These are phyloP conservation scores for Cataglyphis livida DNA, from an alignment of 2,888 invertebrate genomes.

Conservation along the genomic window DNA sequence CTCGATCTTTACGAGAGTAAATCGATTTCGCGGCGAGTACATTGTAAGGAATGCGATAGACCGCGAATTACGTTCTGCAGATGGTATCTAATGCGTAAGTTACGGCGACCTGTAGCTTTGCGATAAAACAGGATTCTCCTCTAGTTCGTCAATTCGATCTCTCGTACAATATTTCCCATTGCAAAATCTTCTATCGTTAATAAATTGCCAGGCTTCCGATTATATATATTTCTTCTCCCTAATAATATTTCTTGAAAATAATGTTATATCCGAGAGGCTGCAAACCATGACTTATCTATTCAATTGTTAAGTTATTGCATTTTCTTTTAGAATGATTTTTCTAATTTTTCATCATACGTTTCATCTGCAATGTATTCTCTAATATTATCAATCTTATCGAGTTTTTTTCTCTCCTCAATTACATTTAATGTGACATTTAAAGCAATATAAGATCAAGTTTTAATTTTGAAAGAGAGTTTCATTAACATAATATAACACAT, in stretches of 20 bases:
- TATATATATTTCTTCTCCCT: background rate
- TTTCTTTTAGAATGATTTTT: background rate
- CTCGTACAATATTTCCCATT: background rate
- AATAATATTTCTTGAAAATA: slow-evolving; percentile 10
- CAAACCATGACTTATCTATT: background rate
- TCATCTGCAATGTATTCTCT: background rate
- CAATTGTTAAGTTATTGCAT: background rate
- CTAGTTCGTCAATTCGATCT: slow-evolving; percentile 30
- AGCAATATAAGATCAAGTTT: slow-evolving; percentile 3
- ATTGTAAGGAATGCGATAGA: slow-evolving; percentile 45
- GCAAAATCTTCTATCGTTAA: background rate
- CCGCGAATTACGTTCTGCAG: slow-evolving; percentile 48
- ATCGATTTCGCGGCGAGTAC: slow-evolving; percentile 34
- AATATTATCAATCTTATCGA: background rate
- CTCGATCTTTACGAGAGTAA: slow-evolving; percentile 58
- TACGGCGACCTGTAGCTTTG: slow-evolving; percentile 29
- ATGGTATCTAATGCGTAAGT: slow-evolving; percentile 48
- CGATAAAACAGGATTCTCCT: slow-evolving; percentile 26
- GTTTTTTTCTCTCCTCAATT: background rate
- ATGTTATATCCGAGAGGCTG: background rate
- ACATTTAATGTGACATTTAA: background rate
- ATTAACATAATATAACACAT: too few relatives aligned
- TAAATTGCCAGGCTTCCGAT: background rate
- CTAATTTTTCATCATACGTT: background rate
- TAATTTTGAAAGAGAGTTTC: background rate